Conservation (phyloP, 2,888 invertebrate species). For the Esperia sulphurella region DNA sequence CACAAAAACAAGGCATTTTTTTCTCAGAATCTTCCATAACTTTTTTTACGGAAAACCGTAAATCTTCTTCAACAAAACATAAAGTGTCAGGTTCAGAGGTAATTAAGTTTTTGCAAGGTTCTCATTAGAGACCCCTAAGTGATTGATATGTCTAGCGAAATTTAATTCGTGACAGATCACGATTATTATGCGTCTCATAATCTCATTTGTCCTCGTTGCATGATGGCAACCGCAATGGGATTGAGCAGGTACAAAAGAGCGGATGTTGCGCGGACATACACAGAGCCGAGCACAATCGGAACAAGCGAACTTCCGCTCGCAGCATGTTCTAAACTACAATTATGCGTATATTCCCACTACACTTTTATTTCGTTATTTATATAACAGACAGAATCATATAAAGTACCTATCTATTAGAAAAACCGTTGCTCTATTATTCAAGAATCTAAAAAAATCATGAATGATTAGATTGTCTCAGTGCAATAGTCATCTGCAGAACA, state of each 20-base stretch:
- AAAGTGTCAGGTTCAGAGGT: constrained; percentile 15
- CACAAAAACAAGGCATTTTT: constrained; percentile 40
- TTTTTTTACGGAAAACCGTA: constrained; percentile 20
- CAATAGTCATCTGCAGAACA: too few relatives aligned
- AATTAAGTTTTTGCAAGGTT: constrained; percentile 17
- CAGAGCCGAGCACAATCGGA: constrained; percentile 42
- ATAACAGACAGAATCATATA: too few relatives aligned
- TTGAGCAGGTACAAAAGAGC: constrained; percentile 52
- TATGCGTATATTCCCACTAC: neutral
- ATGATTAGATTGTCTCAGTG: too few relatives aligned
- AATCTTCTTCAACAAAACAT: constrained; percentile 24
- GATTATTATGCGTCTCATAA: constrained; percentile 12
- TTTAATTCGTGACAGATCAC: neutral
- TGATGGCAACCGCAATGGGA: constrained; percentile 15
- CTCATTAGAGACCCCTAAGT: neutral
- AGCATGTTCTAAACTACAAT: constrained; percentile 15
- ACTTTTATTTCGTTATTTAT: neutral
- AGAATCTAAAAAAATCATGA: too few relatives aligned
- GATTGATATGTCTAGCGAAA: neutral
- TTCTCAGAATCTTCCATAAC: constrained; percentile 14
- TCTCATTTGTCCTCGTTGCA: constrained; percentile 19
- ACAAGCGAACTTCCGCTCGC: constrained; percentile 53
- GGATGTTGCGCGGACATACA: constrained; percentile 55
- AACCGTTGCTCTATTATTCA: too few relatives aligned
- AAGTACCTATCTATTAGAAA: too few relatives aligned